Conservation (phyloP, 2,888 invertebrate genomes). For the Chymomyza procnemis region DNA sequence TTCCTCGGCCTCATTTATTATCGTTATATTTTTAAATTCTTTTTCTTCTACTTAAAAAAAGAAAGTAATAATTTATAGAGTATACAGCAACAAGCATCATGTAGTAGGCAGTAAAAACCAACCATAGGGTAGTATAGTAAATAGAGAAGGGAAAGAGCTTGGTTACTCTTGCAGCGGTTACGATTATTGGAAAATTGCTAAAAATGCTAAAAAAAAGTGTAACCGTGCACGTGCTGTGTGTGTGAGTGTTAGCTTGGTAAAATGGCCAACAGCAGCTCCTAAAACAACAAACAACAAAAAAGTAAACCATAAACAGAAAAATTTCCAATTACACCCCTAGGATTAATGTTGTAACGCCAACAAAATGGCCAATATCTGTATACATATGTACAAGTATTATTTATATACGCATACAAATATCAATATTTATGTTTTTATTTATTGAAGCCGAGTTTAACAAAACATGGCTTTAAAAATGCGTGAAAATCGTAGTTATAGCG, state of each 20-base stretch:
- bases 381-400: background rate
- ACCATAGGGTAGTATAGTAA: background rate
- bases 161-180: constrained; percentile 21
- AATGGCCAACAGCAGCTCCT: constrained; percentile 23
- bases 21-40: no score
- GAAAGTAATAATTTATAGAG: background rate
- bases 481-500: background rate
- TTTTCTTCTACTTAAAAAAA: no score
- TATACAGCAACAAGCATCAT: background rate
- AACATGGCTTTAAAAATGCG: background rate
- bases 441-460: background rate
- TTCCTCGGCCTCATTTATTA: no score
- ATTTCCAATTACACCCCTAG: constrained; percentile 44
- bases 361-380: constrained; percentile 2
- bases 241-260: constrained; percentile 18
- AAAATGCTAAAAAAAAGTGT: constrained; percentile 15
- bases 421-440: constrained; percentile 5
- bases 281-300: constrained; percentile 27
- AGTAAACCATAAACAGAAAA: constrained; percentile 37
- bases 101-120: background rate
- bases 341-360: constrained; percentile 13
- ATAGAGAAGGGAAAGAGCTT: background rate
- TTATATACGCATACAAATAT: constrained; percentile 1
- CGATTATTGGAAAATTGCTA: constrained; percentile 46
- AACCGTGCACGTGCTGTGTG: background rate